Base-by-base conservation (phyloP, 2,888 invertebrate species). In the Euclidia mi region DNA sequence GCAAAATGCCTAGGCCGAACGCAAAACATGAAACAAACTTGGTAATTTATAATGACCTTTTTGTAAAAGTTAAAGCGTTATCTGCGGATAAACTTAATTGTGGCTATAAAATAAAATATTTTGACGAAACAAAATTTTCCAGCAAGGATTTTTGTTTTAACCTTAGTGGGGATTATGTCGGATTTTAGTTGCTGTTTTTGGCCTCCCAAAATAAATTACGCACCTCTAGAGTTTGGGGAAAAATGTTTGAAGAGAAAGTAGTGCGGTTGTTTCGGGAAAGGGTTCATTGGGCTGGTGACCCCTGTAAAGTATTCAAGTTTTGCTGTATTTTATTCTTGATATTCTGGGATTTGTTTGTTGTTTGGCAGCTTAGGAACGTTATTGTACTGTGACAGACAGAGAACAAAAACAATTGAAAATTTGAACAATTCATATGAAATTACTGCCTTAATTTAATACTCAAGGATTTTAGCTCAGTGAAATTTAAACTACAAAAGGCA, bases 81-180 rank as follows among this genome's bases (percentile, higher is more conserved):
- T 68, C 69, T 71, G 64, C 37, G 68, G 76, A 71, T 80, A 74
- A 75, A 65, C 65, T 64, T 77, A 71, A 82, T 75, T 82, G 70
- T 59, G 56, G 62, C 48, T 42, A 58, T 76, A 72, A 76, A 76
- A 72, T 70, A 74, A 79, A 74, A 78, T 72, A 71, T 74, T 76
- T 65, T 28, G 34, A 49, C 38, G 47, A 57, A 69, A 69, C 63
- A 63, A 56, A 55, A 50, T 68, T 57, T 65, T 61, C 43, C 15
- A 49, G 45, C 45, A 43, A 56, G 52, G 49, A 62, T 78, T 72
- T 70, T 71, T 71, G 61, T 65, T 71, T 74, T 57, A 70, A 66
- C 67, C 70, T 60, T 55, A 60, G 59, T 56, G 40, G 17, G 64
- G 74, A 75, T 80, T 78, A 76, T 48, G 60, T 60, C 10, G 62